Percentiles rank a stretch among this genome's conserved stretches.
Conservation (phyloP, 2,888 invertebrate genomes). For the Iphiclides podalirius region DNA sequence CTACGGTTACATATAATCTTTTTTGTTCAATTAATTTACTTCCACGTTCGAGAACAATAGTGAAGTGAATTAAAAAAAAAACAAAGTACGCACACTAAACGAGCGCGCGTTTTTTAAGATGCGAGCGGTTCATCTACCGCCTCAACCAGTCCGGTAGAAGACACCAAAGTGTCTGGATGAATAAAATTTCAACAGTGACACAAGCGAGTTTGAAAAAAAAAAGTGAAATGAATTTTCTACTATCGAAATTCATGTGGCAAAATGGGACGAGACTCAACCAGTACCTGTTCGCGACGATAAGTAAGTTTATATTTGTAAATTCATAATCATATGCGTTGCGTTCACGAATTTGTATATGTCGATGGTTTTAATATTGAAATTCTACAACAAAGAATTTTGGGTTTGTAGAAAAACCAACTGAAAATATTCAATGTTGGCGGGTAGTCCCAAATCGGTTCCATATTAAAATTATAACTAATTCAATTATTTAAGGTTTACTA, state of each 20-base stretch:
- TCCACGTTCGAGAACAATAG: constrained; percentile 22
- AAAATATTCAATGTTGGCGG: too few species aligned
- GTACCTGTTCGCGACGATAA: constrained; percentile 64
- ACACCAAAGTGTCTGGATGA: constrained; percentile 45
- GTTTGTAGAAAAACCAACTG: too few species aligned
- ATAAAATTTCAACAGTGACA: constrained; percentile 31
- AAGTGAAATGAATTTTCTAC: constrained; percentile 59
- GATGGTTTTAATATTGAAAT: too few species aligned
- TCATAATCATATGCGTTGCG: too few species aligned
- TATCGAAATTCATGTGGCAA: constrained; percentile 61
- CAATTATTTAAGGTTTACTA: too few species aligned
- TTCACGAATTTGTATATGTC: too few species aligned
- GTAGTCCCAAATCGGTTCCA: too few species aligned
- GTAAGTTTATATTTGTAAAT: constrained; percentile 46
- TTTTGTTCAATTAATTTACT: constrained; percentile 5
- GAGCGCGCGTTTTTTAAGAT: constrained; percentile 36
- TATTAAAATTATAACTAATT: too few species aligned
- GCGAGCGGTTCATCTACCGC: constrained; percentile 28
- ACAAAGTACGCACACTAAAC: constrained; percentile 30
- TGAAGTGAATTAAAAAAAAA: constrained; percentile 8
- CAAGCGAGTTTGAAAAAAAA: constrained; percentile 13
- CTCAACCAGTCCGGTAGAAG: constrained; percentile 43
- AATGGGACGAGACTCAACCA: constrained; percentile 69
- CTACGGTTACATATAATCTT: background rate
- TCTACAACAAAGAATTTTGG: too few species aligned